These are phyloP conservation scores for Myopa tessellatipennis DNA, from an alignment of 2,888 invertebrate genomes.

Conservation along the genomic window DNA sequence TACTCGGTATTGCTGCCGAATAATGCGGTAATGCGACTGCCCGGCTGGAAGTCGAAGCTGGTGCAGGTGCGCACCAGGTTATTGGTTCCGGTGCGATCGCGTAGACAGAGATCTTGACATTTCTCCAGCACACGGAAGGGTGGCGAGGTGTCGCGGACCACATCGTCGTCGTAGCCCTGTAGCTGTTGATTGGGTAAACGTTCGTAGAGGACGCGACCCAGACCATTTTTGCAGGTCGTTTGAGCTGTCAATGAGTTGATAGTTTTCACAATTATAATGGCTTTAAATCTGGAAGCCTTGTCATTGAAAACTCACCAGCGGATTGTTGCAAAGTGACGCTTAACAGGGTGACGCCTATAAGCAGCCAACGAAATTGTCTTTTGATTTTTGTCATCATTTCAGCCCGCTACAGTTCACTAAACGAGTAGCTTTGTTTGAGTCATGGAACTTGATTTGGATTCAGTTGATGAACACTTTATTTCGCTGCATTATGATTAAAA, in stretches of 20 bases:
- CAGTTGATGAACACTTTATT: not conserved
- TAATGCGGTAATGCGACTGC: conserved; percentile 84
- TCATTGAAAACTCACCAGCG: conserved; percentile 36
- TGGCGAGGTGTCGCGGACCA: conserved; percentile 85
- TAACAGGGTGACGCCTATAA: conserved; percentile 26
- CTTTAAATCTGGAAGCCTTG: not conserved
- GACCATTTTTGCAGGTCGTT: conserved; percentile 90
- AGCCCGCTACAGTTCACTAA: not conserved
- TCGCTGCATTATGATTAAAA: not conserved
- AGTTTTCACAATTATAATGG: not conserved
- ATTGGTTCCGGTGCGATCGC: conserved; percentile 81
- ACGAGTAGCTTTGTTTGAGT: not conserved
- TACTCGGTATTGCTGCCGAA: conserved; percentile 85
- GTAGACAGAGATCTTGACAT: conserved; percentile 86
- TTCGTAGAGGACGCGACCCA: conserved; percentile 89
- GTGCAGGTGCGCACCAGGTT: conserved; percentile 87
- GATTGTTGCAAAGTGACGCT: conserved; percentile 24
- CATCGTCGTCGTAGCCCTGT: conserved; percentile 90
- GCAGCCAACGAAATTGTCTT: conserved; percentile 33
- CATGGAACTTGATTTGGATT: not conserved
- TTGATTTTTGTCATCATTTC: conserved; percentile 20
- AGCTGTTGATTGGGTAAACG: conserved; percentile 88
- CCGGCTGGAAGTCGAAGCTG: conserved; percentile 92
- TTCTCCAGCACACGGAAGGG: conserved; percentile 90
- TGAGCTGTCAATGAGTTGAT: conserved; percentile 69